These are phyloP conservation scores for Urophycis tenuis DNA, from an alignment of 2,797 vertebrate species.

Conservation along the genomic window DNA sequence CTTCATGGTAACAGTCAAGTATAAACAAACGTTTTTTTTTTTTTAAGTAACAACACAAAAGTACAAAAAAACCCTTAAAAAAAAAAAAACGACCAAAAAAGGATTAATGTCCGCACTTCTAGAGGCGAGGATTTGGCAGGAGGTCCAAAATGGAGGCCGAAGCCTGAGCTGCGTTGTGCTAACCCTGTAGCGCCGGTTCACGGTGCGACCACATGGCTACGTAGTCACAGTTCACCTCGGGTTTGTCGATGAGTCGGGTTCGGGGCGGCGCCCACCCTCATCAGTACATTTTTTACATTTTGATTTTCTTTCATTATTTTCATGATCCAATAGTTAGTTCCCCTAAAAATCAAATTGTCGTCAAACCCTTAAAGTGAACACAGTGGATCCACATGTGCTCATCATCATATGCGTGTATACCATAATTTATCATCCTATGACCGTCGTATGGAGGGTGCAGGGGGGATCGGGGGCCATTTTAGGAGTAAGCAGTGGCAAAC, in stretches of 20 bases:
- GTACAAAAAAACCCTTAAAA: too few species aligned
- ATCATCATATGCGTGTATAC: background rate
- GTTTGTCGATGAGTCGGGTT: conserved; percentile 20
- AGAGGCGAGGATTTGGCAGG: conserved; percentile 10
- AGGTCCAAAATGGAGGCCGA: background rate
- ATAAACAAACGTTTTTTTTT: conserved; percentile 32
- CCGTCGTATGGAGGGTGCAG: background rate
- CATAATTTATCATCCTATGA: background rate
- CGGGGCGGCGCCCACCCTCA: conserved; percentile 34
- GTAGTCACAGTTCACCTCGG: conserved; percentile 50
- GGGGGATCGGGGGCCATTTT: background rate
- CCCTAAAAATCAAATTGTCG: background rate
- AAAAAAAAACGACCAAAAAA: conserved; percentile 1
- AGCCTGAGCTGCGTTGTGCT: conserved; percentile 13
- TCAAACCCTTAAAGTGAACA: background rate
- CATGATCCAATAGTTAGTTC: background rate
- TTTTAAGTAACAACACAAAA: conserved; percentile 2
- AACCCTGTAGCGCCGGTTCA: conserved; percentile 4
- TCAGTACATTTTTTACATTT: background rate
- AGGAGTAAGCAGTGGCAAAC: background rate
- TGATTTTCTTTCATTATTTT: background rate
- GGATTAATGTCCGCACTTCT: background rate
- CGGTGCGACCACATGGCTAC: conserved; percentile 31
- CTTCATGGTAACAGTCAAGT: conserved; percentile 63
- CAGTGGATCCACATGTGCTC: background rate